Percentiles rank a stretch among this genome's conserved stretches.
Conservation (phyloP, 1,140 invertebrate species). For the Arctopsyche grandis region DNA sequence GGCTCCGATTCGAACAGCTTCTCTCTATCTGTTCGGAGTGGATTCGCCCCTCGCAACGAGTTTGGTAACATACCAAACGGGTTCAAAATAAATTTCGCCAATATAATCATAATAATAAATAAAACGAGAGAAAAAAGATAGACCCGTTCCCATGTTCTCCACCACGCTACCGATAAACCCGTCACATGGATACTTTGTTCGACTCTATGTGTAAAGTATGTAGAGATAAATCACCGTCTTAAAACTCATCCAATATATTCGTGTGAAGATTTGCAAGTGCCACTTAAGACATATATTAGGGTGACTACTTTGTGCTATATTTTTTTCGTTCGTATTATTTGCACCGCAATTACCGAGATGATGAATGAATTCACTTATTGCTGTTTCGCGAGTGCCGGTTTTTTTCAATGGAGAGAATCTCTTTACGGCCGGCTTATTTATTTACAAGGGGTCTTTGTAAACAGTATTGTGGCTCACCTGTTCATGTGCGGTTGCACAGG, state of each 20-base stretch:
- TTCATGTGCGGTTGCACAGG: no score
- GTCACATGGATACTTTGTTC: not conserved
- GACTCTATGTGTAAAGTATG: not conserved
- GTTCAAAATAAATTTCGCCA: conserved; percentile 13
- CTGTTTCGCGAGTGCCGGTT: not conserved
- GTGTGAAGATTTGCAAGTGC: conserved; percentile 3
- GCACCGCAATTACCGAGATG: not conserved
- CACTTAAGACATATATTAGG: not conserved
- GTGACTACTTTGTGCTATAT: not conserved
- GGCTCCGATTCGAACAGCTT: not conserved
- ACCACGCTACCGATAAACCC: not conserved
- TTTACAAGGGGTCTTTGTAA: no score
- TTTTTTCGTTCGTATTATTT: not conserved
- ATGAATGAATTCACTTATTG: conserved; percentile 12
- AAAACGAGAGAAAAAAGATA: not conserved
- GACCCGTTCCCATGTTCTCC: not conserved
- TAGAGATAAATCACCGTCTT: no score
- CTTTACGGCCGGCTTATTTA: no score
- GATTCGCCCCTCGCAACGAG: not conserved
- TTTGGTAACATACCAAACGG: not conserved
- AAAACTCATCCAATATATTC: not conserved
- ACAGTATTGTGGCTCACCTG: no score
- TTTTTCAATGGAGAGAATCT: conserved; percentile 3
- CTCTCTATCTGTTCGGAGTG: not conserved
- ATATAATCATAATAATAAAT: conserved; percentile 4